Evolutionary conservation across 2,113 vertebrate species (phyloP).

Genomic region (Cinclus cinclus): DNA sequence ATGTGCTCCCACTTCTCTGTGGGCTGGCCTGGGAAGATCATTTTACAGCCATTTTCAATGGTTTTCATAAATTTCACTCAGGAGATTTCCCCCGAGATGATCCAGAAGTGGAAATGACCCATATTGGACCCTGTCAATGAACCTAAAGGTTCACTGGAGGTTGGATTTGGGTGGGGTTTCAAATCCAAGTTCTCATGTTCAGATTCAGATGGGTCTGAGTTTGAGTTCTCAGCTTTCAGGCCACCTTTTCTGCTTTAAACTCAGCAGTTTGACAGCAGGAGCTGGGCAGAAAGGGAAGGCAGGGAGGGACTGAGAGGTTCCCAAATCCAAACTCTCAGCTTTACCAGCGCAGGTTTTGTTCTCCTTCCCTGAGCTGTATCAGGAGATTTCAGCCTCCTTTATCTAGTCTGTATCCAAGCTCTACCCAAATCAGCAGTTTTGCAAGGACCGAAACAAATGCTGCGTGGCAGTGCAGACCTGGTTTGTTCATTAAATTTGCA

Average conservation of each 20-base stretch:
- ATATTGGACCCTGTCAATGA: background rate
- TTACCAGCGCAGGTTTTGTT: background rate
- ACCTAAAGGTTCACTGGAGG: background rate
- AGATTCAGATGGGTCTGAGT: background rate
- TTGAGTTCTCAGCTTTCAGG: background rate
- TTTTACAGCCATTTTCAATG: background rate
- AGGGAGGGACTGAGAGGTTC: background rate
- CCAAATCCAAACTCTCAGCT: background rate
- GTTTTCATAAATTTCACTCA: background rate
- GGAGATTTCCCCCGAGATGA: background rate
- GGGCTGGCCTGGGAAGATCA: background rate
- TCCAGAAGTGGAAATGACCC: background rate
- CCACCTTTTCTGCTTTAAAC: background rate
- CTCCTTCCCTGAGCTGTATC: background rate
- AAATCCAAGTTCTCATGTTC: background rate
- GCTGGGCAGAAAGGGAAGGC: background rate
- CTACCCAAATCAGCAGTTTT: background rate
- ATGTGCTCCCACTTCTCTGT: background rate
- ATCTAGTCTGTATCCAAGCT: background rate
- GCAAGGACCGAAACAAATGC: background rate
- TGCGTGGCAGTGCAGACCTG: background rate
- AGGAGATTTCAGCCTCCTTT: background rate
- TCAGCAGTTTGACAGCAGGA: background rate
- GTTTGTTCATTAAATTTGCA: constrained; percentile 3
- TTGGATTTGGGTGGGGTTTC: background rate